Conservation (phyloP, 2,113 vertebrate species). For the Sinocyclocheilus rhinocerous region DNA sequence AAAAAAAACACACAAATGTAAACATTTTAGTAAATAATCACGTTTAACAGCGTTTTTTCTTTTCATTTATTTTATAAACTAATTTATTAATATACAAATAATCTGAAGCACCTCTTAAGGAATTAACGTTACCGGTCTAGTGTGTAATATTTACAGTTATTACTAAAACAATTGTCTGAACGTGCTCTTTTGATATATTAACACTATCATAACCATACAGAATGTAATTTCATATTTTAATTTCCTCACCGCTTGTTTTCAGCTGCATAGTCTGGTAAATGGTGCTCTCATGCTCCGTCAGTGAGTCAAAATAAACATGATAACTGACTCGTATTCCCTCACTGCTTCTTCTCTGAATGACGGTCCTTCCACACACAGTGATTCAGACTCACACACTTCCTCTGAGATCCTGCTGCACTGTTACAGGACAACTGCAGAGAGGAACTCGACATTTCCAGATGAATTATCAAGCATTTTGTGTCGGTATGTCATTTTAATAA, state of each 20-base stretch:
- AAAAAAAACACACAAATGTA: neutral
- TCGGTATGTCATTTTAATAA: neutral
- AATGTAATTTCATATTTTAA: too few relatives aligned
- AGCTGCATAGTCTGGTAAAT: conserved; percentile 5
- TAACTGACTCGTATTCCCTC: neutral
- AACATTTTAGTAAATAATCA: neutral
- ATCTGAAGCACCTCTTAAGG: neutral
- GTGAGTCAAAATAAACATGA: conserved; percentile 12
- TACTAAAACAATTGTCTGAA: neutral
- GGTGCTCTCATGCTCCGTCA: neutral
- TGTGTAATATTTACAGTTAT: neutral
- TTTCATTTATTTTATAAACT: neutral
- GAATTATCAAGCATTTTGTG: neutral
- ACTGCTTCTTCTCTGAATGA: neutral
- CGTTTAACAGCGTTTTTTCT: neutral
- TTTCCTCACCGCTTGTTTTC: conserved; percentile 16
- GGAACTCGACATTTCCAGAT: neutral
- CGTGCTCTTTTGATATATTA: neutral
- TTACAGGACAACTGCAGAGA: neutral
- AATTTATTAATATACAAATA: neutral
- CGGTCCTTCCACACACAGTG: neutral
- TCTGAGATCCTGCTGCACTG: neutral
- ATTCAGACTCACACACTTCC: conserved; percentile 8
- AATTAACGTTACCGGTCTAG: neutral
- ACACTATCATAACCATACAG: neutral